phyloP scores from a whole-genome alignment of 2,797 vertebrate species.

The Catharus ustulatus region DNA sequence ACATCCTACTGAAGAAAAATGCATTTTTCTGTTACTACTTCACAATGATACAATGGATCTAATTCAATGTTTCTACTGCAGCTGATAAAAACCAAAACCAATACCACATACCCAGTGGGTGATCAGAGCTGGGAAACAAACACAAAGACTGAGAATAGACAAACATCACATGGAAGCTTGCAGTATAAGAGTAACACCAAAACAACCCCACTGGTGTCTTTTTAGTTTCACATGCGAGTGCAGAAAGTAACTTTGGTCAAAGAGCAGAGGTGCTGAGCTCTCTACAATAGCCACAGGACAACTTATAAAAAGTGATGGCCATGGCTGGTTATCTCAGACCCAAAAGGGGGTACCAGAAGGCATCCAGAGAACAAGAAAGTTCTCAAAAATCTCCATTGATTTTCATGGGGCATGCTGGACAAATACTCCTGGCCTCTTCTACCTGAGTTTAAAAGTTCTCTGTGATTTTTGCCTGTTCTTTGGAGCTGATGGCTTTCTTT shows the following conservation, averaged over 20 bases:
- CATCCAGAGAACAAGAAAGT: not conserved
- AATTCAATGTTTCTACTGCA: not conserved
- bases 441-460: not conserved
- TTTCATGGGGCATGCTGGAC: not conserved
- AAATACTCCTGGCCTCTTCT: not conserved
- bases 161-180: not conserved
- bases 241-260: not conserved
- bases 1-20: slow-evolving; percentile 57
- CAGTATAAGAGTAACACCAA: not conserved
- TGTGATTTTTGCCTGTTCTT: not conserved
- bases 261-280: not conserved
- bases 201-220: not conserved
- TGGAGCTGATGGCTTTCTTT: not conserved
- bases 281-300: not conserved
- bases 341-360: not conserved
- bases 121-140: not conserved
- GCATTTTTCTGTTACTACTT: not conserved
- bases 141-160: not conserved
- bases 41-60: not conserved
- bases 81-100: not conserved
- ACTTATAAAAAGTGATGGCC: not conserved
- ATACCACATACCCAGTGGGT: not conserved
- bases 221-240: not conserved
- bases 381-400: not conserved
- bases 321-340: not conserved